phyloP scores from a whole-genome alignment of 2,113 vertebrate species.

The Penelope pileata region DNA sequence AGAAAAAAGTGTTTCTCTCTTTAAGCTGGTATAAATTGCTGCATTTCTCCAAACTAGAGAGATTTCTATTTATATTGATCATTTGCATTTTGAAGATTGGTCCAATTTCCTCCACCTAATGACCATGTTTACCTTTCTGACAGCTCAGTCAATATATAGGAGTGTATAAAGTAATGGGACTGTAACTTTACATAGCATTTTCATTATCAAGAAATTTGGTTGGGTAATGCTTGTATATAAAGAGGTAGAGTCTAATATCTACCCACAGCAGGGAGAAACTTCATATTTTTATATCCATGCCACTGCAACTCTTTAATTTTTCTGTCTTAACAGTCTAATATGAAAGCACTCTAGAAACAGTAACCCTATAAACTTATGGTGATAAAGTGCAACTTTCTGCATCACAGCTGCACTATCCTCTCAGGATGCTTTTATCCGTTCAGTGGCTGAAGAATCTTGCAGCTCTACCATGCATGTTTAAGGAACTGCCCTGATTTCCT shows the following conservation, averaged over 20 bases:
- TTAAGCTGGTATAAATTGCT: neutral
- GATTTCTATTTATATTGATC: neutral
- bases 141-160: neutral
- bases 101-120: neutral
- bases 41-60: neutral
- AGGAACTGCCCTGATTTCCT: neutral
- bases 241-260: neutral
- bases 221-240: neutral
- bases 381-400: neutral
- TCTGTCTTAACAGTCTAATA: constrained; percentile 18
- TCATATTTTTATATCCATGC: neutral
- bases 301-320: neutral
- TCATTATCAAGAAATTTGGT: neutral
- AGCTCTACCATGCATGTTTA: neutral
- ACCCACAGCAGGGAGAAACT: neutral
- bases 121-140: neutral
- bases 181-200: neutral
- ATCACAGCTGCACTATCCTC: neutral
- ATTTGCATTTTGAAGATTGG: neutral
- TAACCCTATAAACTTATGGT: neutral
- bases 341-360: neutral
- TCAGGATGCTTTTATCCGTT: neutral
- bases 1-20: neutral
- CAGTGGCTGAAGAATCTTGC: neutral
- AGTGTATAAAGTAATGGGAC: neutral